These are phyloP conservation scores for Atethmia centrago DNA, from an alignment of 2,888 invertebrate genomes.

Conservation along the genomic window DNA sequence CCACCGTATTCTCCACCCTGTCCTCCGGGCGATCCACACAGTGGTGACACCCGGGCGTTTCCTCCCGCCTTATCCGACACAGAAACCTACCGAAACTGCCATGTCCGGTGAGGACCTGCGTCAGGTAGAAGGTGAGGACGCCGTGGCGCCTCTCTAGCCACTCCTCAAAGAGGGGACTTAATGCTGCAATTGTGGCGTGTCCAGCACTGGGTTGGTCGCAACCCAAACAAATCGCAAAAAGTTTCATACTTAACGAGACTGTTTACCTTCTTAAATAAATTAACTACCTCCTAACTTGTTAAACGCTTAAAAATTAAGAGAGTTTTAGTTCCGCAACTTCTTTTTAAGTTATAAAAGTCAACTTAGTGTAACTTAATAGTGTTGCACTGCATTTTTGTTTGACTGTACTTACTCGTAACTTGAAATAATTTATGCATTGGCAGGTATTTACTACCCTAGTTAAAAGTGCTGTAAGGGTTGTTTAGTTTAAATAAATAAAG, in stretches of 20 bases:
- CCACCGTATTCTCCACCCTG: too few relatives aligned
- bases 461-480: not conserved
- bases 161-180: too few relatives aligned
- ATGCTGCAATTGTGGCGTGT: too few relatives aligned
- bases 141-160: too few relatives aligned
- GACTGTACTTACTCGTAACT: constrained; percentile 24
- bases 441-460: constrained; percentile 20
- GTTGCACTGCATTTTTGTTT: constrained; percentile 22
- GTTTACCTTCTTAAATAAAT: constrained; percentile 32
- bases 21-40: too few relatives aligned
- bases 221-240: too few relatives aligned
- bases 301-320: constrained; percentile 42
- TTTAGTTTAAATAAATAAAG: not conserved
- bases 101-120: too few relatives aligned
- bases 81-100: too few relatives aligned
- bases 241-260: constrained; percentile 11
- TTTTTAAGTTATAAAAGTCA: constrained; percentile 41
- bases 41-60: too few relatives aligned
- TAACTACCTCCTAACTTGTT: constrained; percentile 21
- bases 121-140: too few relatives aligned
- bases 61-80: too few relatives aligned
- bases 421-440: constrained; percentile 20
- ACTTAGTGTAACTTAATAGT: constrained; percentile 34
- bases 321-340: constrained; percentile 17
- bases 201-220: too few relatives aligned